These are phyloP conservation scores for Diadromus collaris DNA, from an alignment of 2,888 invertebrate species.

Conservation along the genomic window DNA sequence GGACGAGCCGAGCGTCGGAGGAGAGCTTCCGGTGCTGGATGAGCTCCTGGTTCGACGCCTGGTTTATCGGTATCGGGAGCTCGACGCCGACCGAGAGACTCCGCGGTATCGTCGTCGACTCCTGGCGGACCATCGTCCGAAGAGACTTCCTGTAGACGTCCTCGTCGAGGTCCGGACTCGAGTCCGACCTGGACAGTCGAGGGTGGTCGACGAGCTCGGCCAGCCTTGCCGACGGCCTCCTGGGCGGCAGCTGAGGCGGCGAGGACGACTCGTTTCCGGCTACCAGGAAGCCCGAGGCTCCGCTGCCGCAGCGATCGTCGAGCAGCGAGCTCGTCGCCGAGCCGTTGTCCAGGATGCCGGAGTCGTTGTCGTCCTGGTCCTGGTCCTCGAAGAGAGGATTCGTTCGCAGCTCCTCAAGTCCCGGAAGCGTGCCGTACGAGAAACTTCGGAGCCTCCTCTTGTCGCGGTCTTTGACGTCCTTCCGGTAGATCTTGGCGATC, in stretches of 20 bases:
- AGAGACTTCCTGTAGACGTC: background rate
- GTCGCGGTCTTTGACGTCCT: slow-evolving; percentile 73
- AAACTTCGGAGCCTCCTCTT: slow-evolving; percentile 84
- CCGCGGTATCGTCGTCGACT: slow-evolving; percentile 51
- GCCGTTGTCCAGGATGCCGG: slow-evolving; percentile 88
- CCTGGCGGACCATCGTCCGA: slow-evolving; percentile 5
- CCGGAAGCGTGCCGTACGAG: slow-evolving; percentile 88
- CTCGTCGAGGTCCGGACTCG: slow-evolving; percentile 8
- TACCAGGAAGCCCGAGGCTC: slow-evolving; percentile 67
- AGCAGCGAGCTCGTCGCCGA: slow-evolving; percentile 86
- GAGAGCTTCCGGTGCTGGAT: slow-evolving; percentile 44
- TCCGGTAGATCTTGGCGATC: slow-evolving; percentile 85
- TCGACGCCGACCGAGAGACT: slow-evolving; percentile 64
- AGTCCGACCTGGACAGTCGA: slow-evolving; percentile 50
- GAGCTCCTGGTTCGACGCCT: slow-evolving; percentile 62
- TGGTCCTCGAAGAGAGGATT: slow-evolving; percentile 85
- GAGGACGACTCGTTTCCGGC: slow-evolving; percentile 49
- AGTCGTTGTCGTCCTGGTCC: slow-evolving; percentile 87
- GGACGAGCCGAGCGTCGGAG: slow-evolving; percentile 36
- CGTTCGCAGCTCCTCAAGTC: slow-evolving; percentile 86
- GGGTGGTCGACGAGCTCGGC: slow-evolving; percentile 66
- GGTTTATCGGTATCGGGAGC: slow-evolving; percentile 54
- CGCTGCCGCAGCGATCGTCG: slow-evolving; percentile 76
- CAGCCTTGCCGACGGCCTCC: slow-evolving; percentile 69
- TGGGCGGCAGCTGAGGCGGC: slow-evolving; percentile 75